Conservation (phyloP, 2,888 invertebrate species). For the Drosophila mimica region DNA sequence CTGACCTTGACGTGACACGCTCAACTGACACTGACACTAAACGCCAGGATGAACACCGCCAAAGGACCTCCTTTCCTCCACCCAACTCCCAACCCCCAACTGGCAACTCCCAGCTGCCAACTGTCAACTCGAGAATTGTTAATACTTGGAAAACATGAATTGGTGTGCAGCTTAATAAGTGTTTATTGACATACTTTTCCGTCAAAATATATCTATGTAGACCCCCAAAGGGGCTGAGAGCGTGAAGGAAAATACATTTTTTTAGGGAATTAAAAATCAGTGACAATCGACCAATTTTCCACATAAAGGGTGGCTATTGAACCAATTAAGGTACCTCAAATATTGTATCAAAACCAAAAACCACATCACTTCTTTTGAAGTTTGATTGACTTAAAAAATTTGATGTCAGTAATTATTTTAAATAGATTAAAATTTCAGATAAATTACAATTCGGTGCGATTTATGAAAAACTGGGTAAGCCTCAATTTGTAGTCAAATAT, state of each 20-base stretch:
- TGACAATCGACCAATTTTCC: not conserved
- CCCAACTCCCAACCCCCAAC: not conserved
- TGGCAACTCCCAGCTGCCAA: too few relatives aligned
- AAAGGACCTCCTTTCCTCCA: not conserved
- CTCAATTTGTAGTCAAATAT: too few relatives aligned
- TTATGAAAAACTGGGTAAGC: too few relatives aligned
- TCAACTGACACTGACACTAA: constrained; percentile 59
- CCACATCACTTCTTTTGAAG: too few relatives aligned
- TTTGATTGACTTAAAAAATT: too few relatives aligned
- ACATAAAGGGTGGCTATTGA: not conserved
- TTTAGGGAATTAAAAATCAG: not conserved
- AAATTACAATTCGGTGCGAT: not conserved
- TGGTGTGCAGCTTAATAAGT: not conserved
- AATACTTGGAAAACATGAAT: not conserved
- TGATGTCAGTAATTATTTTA: too few relatives aligned
- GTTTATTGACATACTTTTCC: not conserved
- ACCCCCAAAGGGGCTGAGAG: not conserved
- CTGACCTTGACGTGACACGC: constrained; percentile 66
- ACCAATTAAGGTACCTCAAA: not conserved
- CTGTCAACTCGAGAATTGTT: too few relatives aligned
- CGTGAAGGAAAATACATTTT: not conserved
- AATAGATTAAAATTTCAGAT: not conserved
- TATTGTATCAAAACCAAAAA: not conserved
- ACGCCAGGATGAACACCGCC: constrained; percentile 53
- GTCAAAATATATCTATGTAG: not conserved